Percentiles rank a stretch among this genome's conserved stretches.
Conservation (phyloP, 2,797 vertebrate genomes). For the Poeciliopsis gracilis region DNA sequence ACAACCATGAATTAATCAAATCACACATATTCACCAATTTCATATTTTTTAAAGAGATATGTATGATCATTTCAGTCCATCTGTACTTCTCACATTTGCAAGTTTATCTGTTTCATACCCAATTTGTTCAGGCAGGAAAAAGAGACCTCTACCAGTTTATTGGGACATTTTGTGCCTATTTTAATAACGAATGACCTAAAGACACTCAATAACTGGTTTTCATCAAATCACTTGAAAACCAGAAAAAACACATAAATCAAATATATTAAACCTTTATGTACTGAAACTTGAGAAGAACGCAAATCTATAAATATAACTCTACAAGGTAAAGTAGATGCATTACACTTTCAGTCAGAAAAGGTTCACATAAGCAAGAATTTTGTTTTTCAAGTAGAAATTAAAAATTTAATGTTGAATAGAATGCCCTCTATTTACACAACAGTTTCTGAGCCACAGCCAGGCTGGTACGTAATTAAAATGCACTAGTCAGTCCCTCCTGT, state of each 20-base stretch:
- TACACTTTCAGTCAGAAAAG: not conserved
- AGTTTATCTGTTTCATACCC: not conserved
- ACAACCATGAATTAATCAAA: constrained; percentile 7
- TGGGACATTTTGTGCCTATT: not conserved
- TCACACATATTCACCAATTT: not conserved
- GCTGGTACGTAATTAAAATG: not conserved
- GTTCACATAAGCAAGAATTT: not conserved
- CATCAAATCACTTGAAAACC: not conserved
- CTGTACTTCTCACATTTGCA: not conserved
- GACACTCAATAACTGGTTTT: not conserved
- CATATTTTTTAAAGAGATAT: not conserved
- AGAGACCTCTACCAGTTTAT: not conserved
- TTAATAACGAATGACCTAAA: not conserved
- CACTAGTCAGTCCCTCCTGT: not conserved
- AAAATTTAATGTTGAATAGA: not conserved
- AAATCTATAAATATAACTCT: not conserved
- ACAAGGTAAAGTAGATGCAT: not conserved
- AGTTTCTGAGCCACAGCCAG: not conserved
- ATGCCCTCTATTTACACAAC: not conserved
- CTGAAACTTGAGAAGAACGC: not conserved
- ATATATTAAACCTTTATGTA: not conserved
- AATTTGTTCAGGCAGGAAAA: not conserved
- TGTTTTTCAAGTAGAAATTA: not conserved
- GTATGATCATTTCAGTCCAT: not conserved
- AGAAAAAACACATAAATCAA: not conserved